phyloP scores from a whole-genome alignment of 2,113 vertebrate species.

The Corvus moneduloides region DNA sequence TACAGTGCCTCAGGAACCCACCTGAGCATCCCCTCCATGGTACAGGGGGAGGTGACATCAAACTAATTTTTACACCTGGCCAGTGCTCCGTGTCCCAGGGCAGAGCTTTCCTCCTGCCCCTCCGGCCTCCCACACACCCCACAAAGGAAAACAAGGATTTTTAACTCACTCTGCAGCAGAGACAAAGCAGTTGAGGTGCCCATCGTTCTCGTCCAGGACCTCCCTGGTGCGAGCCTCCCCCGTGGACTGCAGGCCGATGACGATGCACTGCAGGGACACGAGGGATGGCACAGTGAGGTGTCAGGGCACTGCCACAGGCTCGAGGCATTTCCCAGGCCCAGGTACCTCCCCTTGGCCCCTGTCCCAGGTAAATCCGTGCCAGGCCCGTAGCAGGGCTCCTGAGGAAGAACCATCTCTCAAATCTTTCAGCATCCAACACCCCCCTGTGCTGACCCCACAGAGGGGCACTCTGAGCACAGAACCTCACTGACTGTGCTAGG shows the following conservation, averaged over 20 bases:
- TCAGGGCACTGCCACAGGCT: neutral
- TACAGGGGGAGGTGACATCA: neutral
- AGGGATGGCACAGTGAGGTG: neutral
- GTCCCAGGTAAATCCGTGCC: rapidly evolving
- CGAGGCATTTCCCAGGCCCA: neutral
- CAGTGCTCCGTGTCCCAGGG: neutral
- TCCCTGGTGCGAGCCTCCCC: constrained; percentile 95
- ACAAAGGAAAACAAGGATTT: neutral
- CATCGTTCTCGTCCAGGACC: constrained; percentile 93
- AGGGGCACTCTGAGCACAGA: neutral
- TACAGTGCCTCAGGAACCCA: neutral
- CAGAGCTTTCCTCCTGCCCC: neutral
- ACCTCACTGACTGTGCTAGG: neutral
- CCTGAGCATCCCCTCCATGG: neutral
- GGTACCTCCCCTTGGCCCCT: neutral
- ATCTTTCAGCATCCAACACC: neutral
- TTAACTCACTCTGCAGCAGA: constrained; percentile 84
- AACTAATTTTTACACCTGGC: neutral
- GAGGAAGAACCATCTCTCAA: neutral
- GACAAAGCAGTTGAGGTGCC: constrained; percentile 91
- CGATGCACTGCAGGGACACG: constrained; percentile 80
- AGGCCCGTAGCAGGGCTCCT: neutral
- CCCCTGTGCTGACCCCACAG: neutral
- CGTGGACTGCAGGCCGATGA: constrained; percentile 95
- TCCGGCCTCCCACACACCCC: neutral